Evolutionary conservation across 2,113 vertebrate species (phyloP).

Genomic region (Craseonycteris thonglongyai): DNA sequence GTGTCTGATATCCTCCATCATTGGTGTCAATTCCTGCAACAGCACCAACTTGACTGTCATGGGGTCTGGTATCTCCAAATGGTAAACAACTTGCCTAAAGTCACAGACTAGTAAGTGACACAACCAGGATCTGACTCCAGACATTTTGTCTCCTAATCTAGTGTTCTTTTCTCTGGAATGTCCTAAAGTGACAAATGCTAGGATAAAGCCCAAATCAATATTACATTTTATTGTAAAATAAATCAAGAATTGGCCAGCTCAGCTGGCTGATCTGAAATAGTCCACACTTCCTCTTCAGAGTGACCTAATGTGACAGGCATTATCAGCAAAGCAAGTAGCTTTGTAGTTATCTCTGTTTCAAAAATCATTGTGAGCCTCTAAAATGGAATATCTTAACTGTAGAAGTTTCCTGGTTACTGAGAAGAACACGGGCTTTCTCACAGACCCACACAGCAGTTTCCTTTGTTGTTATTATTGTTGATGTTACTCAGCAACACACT

Average conservation of each 20-base stretch:
- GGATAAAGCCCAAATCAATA: neutral
- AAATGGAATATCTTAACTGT: neutral
- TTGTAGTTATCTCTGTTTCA: neutral
- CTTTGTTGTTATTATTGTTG: neutral
- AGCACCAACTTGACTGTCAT: too few species aligned
- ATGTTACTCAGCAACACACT: neutral
- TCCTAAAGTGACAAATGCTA: neutral
- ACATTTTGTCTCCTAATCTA: neutral
- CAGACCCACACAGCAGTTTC: neutral
- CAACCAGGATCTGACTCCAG: neutral
- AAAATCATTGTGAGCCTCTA: neutral
- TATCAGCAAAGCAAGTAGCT: neutral
- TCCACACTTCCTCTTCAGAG: neutral
- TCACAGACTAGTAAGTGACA: neutral
- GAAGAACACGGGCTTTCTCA: neutral
- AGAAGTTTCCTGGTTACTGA: neutral
- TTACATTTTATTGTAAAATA: neutral
- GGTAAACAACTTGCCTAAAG: neutral
- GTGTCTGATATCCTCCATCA: too few species aligned
- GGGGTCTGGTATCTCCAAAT: neutral
- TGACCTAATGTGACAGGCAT: neutral
- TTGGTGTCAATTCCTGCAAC: too few species aligned
- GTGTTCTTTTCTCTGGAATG: neutral
- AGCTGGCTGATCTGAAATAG: neutral
- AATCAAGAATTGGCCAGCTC: neutral